Conservation (phyloP, 2,113 vertebrate species). For the Atlantisia rogersi region DNA sequence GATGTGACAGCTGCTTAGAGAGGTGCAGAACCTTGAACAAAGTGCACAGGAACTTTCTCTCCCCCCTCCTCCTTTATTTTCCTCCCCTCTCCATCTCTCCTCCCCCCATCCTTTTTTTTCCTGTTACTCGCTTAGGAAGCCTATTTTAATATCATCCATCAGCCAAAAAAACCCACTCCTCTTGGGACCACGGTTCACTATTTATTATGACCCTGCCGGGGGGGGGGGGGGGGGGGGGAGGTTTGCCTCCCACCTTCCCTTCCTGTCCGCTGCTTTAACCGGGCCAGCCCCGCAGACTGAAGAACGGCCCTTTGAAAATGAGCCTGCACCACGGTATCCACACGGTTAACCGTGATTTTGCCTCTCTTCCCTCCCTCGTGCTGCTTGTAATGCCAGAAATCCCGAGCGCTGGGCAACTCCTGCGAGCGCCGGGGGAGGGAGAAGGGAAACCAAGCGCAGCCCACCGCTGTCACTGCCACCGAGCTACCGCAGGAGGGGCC, state of each 20-base stretch:
- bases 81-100: not conserved
- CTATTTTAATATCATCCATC: slow-evolving; percentile 12
- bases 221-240: not conserved
- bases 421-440: not conserved
- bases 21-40: slow-evolving; percentile 80
- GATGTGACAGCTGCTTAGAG: slow-evolving; percentile 86
- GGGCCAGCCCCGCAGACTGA: not conserved
- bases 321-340: rapidly evolving
- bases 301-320: not conserved
- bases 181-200: not conserved
- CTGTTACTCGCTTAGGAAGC: slow-evolving; percentile 39
- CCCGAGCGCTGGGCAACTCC: not conserved
- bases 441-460: not conserved
- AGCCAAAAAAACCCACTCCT: not conserved
- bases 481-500: not conserved
- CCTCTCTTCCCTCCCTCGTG: not conserved
- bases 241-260: not conserved
- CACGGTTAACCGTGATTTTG: rapidly evolving
- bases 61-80: not conserved
- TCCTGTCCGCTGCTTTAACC: not conserved
- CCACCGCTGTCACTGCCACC: not conserved
- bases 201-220: not conserved
- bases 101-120: not conserved
- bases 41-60: slow-evolving; percentile 75
- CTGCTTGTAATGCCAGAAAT: not conserved